Conservation (phyloP, 2,888 invertebrate genomes). For the Bombyx huttoni region DNA sequence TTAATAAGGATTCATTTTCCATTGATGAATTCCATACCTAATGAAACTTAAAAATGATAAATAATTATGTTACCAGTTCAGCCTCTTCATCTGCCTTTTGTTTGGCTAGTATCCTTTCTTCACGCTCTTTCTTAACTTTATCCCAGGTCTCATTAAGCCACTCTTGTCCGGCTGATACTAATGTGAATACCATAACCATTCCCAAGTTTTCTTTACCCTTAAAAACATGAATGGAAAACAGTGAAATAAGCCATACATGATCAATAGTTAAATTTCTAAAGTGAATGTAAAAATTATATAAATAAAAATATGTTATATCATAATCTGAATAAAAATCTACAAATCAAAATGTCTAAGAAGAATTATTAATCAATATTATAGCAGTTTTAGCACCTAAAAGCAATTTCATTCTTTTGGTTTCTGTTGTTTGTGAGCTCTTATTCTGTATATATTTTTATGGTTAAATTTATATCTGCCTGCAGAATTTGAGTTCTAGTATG, state of each 20-base stretch:
- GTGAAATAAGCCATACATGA: not conserved
- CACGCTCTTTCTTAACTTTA: conserved; percentile 77
- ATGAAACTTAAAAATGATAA: conserved; percentile 10
- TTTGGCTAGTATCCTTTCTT: conserved; percentile 79
- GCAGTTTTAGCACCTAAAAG: no score
- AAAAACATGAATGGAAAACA: conserved; percentile 9
- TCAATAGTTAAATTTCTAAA: no score
- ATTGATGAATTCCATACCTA: conserved; percentile 1
- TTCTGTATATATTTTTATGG: no score
- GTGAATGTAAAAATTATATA: no score
- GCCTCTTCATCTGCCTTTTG: conserved; percentile 87
- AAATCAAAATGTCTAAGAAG: no score
- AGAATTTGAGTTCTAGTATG: no score
- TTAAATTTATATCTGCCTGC: no score
- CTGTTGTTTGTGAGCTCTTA: no score
- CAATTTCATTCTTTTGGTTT: no score
- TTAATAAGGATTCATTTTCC: not conserved
- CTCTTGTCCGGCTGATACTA: conserved; percentile 94
- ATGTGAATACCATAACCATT: conserved; percentile 97
- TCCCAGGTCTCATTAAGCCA: conserved; percentile 92
- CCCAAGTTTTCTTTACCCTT: conserved; percentile 91
- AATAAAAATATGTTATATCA: no score
- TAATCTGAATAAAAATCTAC: no score
- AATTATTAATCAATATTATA: no score
- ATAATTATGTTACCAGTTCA: conserved; percentile 76